phyloP scores from a whole-genome alignment of 2,113 vertebrate species.

The Onychorhynchus coronatus region DNA sequence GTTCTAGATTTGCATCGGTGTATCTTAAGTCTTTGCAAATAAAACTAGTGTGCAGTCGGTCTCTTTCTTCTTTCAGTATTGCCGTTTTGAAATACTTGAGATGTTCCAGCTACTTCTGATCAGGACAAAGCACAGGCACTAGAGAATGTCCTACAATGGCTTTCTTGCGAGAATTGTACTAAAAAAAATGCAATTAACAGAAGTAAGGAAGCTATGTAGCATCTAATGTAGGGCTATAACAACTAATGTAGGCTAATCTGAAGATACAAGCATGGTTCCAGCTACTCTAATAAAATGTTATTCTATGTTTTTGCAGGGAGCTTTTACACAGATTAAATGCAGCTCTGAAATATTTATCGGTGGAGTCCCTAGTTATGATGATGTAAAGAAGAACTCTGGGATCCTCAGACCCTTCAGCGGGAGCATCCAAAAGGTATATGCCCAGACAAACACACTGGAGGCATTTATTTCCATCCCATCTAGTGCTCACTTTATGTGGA shows the following conservation, averaged over 20 bases:
- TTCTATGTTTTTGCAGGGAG: conserved; percentile 76
- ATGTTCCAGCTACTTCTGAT: neutral
- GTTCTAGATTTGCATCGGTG: neutral
- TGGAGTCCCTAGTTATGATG: conserved; percentile 86
- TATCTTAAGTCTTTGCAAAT: neutral
- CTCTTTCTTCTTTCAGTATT: neutral
- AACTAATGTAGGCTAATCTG: neutral
- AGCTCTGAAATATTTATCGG: conserved; percentile 91
- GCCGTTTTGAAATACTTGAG: neutral
- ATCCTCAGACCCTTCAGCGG: conserved; percentile 85
- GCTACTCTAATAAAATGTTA: neutral
- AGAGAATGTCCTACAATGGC: neutral
- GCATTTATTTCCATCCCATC: neutral
- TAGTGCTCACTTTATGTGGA: neutral
- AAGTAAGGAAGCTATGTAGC: neutral
- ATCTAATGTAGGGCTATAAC: neutral
- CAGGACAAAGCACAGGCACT: neutral
- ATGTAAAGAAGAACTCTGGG: conserved; percentile 85
- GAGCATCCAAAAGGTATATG: conserved; percentile 89
- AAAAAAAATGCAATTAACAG: neutral
- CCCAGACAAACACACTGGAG: neutral
- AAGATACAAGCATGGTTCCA: neutral
- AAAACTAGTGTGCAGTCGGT: neutral
- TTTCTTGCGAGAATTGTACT: neutral
- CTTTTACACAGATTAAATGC: conserved; percentile 97